Base-by-base conservation (phyloP, 2,113 vertebrate genomes). In the Nothoprocta perdicaria region DNA sequence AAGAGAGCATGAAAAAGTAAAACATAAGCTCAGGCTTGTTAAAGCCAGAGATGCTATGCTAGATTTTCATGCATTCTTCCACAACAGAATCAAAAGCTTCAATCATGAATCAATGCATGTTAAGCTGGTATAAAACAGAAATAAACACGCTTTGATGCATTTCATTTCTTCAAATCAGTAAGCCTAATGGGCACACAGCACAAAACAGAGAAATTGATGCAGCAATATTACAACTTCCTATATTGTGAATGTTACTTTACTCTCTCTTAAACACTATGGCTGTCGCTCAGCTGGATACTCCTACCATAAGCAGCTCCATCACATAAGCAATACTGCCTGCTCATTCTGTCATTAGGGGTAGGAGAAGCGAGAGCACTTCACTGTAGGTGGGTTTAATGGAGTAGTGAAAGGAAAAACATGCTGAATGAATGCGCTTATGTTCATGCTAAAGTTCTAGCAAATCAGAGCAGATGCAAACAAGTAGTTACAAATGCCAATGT, bases 91-190 rank as follows among this genome's bases (percentile, higher is more conserved):
- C 31, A 60, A 17, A 75, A 24, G 21, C 13, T 80, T 68, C 13
- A 53, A 0, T 67, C 45, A 50, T 15, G 6, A 55, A 50, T 24
- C 18, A n/a, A 31, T 5, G 10, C 22, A 29, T 0, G 0, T 46
- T n/a, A 67, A 31, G 38, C 33, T 80, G 9, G 27, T 38, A 77
- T 14, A 63, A 14, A 58, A 74, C 69, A 22, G 9, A 87, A 80
- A 76, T 31, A 24, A 26, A 73, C 35, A 24, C 23, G 50, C 19
- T 9, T 12, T 19, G 50, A 69, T 23, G 5, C 41, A 23, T 2
- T 2, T 23, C 45, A 79, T 31, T 71, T 62, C 48, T 68, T 11
- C 23, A 77, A 77, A 66, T 53, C 16, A 38, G 18, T 80, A 60
- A 62, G 18, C n/a, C 69, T 53, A 87, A 18, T 10, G 2, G 9